Evolutionary conservation across 2,888 invertebrate species (phyloP).

Genomic region (Philaethria dido): DNA sequence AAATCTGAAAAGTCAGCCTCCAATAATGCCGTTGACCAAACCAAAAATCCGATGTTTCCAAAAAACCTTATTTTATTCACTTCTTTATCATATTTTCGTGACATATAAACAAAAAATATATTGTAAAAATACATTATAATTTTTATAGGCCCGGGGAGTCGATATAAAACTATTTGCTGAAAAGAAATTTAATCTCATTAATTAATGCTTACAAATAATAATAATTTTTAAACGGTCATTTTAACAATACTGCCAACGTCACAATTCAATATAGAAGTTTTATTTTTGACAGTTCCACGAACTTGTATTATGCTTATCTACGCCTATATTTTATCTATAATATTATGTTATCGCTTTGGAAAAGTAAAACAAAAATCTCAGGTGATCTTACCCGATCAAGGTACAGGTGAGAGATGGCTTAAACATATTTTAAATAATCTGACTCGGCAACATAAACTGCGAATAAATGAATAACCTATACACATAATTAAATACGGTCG

Average conservation of each 20-base stretch:
- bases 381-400: constrained; percentile 59
- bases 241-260: constrained; percentile 67
- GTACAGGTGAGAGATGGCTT: constrained; percentile 76
- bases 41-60: constrained; percentile 14
- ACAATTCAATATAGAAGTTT: constrained; percentile 55
- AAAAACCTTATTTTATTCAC: not conserved
- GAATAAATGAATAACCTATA: constrained; percentile 57
- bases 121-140: constrained; percentile 14
- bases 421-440: constrained; percentile 68
- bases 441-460: constrained; percentile 57
- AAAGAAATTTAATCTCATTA: constrained; percentile 70
- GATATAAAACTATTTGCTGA: constrained; percentile 68
- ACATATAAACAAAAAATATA: constrained; percentile 8
- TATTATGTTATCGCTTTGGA: constrained; percentile 78
- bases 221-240: constrained; percentile 41
- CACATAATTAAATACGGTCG: constrained; percentile 60
- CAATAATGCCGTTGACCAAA: constrained; percentile 10
- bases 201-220: constrained; percentile 42
- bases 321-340: constrained; percentile 64
- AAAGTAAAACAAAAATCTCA: constrained; percentile 70
- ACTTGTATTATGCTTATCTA: constrained; percentile 68
- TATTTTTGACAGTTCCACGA: constrained; percentile 73
- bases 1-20: constrained; percentile 21
- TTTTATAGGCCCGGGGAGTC: constrained; percentile 42
- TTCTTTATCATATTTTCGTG: constrained; percentile 33